phyloP scores from a whole-genome alignment of 1,140 invertebrate species.

The Aphaenogaster floridana region DNA sequence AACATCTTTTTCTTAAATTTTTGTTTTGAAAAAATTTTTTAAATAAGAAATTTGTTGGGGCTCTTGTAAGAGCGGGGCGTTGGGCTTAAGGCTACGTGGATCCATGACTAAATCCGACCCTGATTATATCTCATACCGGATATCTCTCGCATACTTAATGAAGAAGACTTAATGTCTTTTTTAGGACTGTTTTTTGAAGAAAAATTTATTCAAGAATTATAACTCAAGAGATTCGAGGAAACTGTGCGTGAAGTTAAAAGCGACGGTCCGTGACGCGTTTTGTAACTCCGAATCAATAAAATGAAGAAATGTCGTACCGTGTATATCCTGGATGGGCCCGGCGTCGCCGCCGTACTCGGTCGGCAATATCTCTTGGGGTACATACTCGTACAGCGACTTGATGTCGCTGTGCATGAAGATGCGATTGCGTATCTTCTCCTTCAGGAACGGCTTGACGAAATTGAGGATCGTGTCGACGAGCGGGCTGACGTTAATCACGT shows the following conservation, averaged over 20 bases:
- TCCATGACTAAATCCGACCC: too few relatives aligned
- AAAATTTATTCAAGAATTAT: background rate
- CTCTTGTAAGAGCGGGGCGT: too few relatives aligned
- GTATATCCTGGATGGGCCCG: constrained; percentile 90
- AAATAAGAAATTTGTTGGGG: too few relatives aligned
- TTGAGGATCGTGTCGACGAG: constrained; percentile 93
- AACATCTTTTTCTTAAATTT: too few relatives aligned
- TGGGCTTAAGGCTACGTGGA: too few relatives aligned
- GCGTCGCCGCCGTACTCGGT: constrained; percentile 93
- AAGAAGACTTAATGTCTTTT: background rate
- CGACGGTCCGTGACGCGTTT: background rate
- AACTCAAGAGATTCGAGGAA: background rate
- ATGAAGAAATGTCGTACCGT: constrained; percentile 86
- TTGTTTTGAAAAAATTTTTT: too few relatives aligned
- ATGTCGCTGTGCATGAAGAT: constrained; percentile 92
- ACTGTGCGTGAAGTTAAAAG: background rate
- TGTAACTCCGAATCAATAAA: background rate
- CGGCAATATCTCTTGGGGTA: constrained; percentile 93
- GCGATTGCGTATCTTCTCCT: constrained; percentile 94
- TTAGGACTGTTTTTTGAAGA: background rate
- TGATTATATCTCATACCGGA: background rate
- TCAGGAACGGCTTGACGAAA: constrained; percentile 94
- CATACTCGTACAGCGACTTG: constrained; percentile 91
- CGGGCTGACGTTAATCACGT: constrained; percentile 94
- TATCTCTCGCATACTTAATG: background rate